Percentiles rank a stretch among this genome's conserved stretches.
These are phyloP conservation scores for Eospalax fontanierii DNA, from an alignment of 2,797 vertebrate species.

Conservation along the genomic window DNA sequence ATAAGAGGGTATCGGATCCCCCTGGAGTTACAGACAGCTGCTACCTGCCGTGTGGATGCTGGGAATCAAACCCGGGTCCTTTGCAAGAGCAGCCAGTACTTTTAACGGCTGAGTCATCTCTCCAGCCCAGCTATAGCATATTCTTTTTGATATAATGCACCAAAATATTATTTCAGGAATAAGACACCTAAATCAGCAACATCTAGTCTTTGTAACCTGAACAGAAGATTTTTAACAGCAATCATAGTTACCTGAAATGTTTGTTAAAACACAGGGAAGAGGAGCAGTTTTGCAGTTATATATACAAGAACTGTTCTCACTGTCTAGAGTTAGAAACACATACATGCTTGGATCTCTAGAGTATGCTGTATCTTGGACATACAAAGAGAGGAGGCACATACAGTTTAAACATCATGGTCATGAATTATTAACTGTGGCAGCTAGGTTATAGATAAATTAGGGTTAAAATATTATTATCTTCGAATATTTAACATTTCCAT, in stretches of 20 bases:
- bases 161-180: neutral
- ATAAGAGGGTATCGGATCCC: too few species aligned
- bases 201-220: neutral
- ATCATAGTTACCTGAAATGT: neutral
- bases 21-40: too few species aligned
- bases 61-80: too few species aligned
- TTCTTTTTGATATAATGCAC: neutral
- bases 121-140: neutral
- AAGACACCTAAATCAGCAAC: neutral
- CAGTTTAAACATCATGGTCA: neutral
- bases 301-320: neutral
- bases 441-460: neutral
- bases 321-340: neutral
- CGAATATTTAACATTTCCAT: slow-evolving; percentile 1
- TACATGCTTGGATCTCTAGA: neutral
- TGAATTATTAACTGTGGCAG: neutral
- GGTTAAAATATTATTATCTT: neutral
- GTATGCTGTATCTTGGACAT: neutral
- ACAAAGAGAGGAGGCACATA: neutral
- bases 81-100: too few species aligned
- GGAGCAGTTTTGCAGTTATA: neutral
- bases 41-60: too few species aligned
- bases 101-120: too few species aligned
- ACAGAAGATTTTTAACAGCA: neutral
- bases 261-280: neutral